phyloP scores from a whole-genome alignment of 2,113 vertebrate genomes.

The Zosterops hypoxanthus region DNA sequence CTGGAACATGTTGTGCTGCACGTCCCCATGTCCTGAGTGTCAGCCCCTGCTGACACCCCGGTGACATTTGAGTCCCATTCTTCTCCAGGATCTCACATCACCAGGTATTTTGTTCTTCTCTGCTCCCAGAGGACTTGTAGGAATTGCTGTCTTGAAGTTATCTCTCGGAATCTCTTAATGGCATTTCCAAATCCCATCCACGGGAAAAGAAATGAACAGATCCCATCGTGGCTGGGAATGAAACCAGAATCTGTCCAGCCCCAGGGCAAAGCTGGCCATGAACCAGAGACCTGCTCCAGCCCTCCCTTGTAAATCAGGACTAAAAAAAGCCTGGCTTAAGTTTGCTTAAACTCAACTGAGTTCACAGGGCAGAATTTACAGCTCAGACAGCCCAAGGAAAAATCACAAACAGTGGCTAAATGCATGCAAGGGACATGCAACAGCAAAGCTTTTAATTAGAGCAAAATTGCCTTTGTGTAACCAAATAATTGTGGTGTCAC shows the following conservation, averaged over 20 bases:
- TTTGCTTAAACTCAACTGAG: background rate
- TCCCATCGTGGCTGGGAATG: background rate
- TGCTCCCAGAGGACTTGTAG: background rate
- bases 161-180: background rate
- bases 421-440: background rate
- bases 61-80: background rate
- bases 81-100: background rate
- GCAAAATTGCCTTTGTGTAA: background rate
- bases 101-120: background rate
- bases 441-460: background rate
- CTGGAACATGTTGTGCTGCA: background rate
- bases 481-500: background rate
- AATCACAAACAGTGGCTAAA: background rate
- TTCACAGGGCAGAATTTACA: background rate
- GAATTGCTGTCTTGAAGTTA: background rate
- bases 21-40: background rate
- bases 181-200: background rate
- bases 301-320: background rate
- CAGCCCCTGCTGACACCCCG: background rate
- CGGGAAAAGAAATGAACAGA: background rate
- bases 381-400: background rate
- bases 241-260: background rate
- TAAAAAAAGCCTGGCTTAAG: background rate
- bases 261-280: background rate
- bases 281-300: background rate